These are phyloP conservation scores for Delia radicum DNA, from an alignment of 1,140 invertebrate genomes.

Conservation along the genomic window DNA sequence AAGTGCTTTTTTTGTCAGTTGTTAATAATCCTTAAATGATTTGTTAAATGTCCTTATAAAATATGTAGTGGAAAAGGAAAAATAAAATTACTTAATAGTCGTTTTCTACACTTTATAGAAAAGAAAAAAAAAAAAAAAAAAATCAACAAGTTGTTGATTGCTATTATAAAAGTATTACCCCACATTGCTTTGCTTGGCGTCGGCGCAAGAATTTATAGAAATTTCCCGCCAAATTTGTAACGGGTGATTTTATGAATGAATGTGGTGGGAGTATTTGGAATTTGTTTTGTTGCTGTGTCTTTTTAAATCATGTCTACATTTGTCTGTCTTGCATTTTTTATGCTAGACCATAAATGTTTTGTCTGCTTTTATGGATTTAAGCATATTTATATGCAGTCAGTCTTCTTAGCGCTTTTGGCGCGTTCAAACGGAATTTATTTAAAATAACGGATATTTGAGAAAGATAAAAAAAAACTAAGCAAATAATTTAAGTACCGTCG, in stretches of 20 bases:
- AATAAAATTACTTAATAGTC: background rate
- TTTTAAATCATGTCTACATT: background rate
- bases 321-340: background rate
- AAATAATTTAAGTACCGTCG: background rate
- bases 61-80: background rate
- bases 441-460: background rate
- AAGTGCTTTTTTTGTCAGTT: no score
- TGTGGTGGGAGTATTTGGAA: background rate
- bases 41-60: background rate
- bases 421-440: slow-evolving; percentile 1
- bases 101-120: background rate
- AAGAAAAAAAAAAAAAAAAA: no score
- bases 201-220: no score
- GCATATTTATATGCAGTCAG: background rate
- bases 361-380: background rate
- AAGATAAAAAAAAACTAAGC: background rate
- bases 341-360: background rate
- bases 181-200: no score
- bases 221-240: no score
- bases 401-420: slow-evolving; percentile 13
- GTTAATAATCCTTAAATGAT: no score
- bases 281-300: background rate
- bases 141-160: background rate
- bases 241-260: slow-evolving; percentile 19
- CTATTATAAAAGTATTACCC: background rate